Percentiles rank a stretch among this genome's conserved stretches.
Evolutionary conservation across 2,113 vertebrate genomes (phyloP).

Genomic region (Campylomormyrus numenius): DNA sequence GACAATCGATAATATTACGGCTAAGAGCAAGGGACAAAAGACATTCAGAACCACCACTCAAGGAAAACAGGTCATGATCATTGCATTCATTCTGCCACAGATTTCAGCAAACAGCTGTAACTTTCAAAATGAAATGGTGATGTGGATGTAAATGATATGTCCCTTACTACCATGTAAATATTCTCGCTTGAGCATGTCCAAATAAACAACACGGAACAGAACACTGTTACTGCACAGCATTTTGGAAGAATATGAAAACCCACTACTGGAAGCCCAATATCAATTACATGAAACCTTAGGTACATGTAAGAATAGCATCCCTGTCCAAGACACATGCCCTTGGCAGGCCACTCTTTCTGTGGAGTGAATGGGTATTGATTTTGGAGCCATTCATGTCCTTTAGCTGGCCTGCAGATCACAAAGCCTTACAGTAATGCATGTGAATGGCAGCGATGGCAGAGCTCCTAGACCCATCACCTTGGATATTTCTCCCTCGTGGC

Average conservation of each 20-base stretch:
- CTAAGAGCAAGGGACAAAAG: not conserved
- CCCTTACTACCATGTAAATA: not conserved
- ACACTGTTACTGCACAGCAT: not conserved
- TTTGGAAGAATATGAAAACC: not conserved
- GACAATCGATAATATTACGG: not conserved
- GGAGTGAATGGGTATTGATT: not conserved
- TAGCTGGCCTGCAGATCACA: not conserved
- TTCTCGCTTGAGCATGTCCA: not conserved
- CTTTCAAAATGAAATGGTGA: not conserved
- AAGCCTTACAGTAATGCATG: not conserved
- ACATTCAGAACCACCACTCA: not conserved
- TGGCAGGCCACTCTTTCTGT: not conserved
- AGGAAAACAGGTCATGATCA: slow-evolving; percentile 35
- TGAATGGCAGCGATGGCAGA: not conserved
- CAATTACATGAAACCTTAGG: not conserved
- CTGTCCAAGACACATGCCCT: not conserved
- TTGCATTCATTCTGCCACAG: slow-evolving; percentile 28
- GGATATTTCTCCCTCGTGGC: slow-evolving; percentile 84
- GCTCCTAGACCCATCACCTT: slow-evolving; percentile 64
- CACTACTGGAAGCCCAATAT: not conserved
- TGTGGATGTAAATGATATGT: not conserved
- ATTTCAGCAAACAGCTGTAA: slow-evolving; percentile 37
- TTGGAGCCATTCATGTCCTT: not conserved
- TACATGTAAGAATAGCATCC: not conserved
- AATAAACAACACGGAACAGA: no score